Conservation (phyloP, 1,140 invertebrate species). For the Heliconius nattereri region DNA sequence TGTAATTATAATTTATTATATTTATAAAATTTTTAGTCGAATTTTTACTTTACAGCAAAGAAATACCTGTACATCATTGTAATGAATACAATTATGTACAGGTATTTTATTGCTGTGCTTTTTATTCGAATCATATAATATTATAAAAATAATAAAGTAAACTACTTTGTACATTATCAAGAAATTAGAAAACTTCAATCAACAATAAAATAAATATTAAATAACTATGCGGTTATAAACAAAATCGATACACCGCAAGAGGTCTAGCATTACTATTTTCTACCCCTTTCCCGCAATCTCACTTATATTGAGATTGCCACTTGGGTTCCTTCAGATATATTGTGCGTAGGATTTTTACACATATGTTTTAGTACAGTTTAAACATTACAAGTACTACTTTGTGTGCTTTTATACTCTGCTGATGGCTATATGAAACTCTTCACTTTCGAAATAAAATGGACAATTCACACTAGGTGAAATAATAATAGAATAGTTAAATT, state of each 20-base stretch:
- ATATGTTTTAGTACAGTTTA: conserved; percentile 1
- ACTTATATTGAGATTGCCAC: neutral
- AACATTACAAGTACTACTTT: neutral
- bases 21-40: no score
- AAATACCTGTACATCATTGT: no score
- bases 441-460: neutral
- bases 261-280: neutral
- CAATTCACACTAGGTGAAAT: neutral
- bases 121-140: neutral
- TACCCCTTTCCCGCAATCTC: conserved; percentile 11
- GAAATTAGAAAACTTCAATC: neutral
- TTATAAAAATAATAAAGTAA: neutral
- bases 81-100: no score
- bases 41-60: no score
- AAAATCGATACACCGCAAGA: conserved; percentile 14
- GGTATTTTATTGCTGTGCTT: no score
- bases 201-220: conserved; percentile 7
- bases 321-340: neutral
- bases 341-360: neutral
- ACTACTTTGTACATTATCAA: neutral
- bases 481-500: neutral
- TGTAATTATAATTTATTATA: no score
- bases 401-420: neutral
- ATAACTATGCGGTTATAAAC: conserved; percentile 4
- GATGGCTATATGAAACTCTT: neutral